A percentile compares a stretch with the other conserved stretches of the same genome.
These are phyloP conservation scores for Paragorgia papillata DNA, from an alignment of 92 coral and sea anemone species.

Conservation along the genomic window DNA sequence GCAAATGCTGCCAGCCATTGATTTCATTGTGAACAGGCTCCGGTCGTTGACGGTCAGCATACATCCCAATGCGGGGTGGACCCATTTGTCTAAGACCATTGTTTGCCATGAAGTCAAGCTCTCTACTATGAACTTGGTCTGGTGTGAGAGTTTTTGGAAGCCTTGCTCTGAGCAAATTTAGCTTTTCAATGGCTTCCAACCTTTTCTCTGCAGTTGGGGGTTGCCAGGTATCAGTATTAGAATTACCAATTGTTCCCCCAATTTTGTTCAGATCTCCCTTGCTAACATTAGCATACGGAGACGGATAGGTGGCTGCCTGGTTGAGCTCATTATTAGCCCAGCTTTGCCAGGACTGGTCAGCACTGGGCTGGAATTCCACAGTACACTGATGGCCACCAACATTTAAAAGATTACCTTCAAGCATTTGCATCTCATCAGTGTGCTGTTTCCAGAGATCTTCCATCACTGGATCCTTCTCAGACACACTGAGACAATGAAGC, in stretches of 20 bases:
- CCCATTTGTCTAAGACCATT: conserved; percentile 64
- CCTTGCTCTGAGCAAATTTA: conserved; percentile 12
- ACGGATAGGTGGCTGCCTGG: too few species aligned
- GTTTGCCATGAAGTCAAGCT: conserved; percentile 54
- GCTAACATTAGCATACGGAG: conserved; percentile 13
- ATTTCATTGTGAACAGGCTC: conserved; percentile 72
- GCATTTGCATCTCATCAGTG: too few species aligned
- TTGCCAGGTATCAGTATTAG: conserved; percentile 43
- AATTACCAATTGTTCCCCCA: conserved; percentile 57
- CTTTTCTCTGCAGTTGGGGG: conserved; percentile 44
- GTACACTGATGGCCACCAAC: conserved; percentile 50
- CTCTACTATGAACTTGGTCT: conserved; percentile 29
- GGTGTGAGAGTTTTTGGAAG: conserved; percentile 23
- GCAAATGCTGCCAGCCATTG: conserved; percentile 70
- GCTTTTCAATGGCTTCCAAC: conserved; percentile 24
- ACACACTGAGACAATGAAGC: conserved; percentile 19
- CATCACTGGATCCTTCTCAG: conserved; percentile 6
- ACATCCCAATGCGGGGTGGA: conserved; percentile 59
- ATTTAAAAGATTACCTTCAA: conserved; percentile 46
- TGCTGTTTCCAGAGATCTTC: too few species aligned
- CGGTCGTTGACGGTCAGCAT: conserved; percentile 65
- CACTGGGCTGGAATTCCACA: too few species aligned
- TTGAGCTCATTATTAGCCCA: too few species aligned
- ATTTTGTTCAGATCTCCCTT: conserved; percentile 54
- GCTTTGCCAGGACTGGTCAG: too few species aligned